These are phyloP conservation scores for Congeria kusceri DNA, from an alignment of 2,888 invertebrate genomes.

Conservation along the genomic window DNA sequence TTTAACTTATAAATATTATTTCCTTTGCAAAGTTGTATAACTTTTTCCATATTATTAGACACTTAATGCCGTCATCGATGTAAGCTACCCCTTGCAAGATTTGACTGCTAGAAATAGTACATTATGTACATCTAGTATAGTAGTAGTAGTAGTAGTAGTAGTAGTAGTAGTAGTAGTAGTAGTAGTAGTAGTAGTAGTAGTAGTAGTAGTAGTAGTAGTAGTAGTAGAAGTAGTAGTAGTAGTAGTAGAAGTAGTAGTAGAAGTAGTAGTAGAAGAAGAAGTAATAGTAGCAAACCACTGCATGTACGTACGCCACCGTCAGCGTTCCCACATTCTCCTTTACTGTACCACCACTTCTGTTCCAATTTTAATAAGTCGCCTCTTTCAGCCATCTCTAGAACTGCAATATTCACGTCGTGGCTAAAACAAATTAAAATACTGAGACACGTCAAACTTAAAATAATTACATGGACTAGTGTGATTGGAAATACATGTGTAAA, in stretches of 20 bases:
- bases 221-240: conserved; percentile 6
- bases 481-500: no score
- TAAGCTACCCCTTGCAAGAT: no score
- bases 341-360: conserved; percentile 97
- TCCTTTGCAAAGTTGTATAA: no score
- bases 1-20: no score
- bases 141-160: background rate
- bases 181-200: conserved; percentile 6
- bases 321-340: conserved; percentile 85
- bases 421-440: conserved; percentile 88
- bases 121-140: background rate
- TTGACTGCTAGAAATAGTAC: no score
- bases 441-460: no score
- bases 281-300: no score
- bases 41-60: no score
- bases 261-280: no score
- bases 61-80: no score
- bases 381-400: conserved; percentile 94
- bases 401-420: conserved; percentile 96
- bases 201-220: conserved; percentile 4
- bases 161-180: conserved; percentile 4
- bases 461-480: no score
- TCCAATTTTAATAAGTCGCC: conserved; percentile 95
- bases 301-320: conserved; percentile 65
- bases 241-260: conserved; percentile 1